phyloP scores from a whole-genome alignment of 2,113 vertebrate genomes.

The Ondatra zibethicus region DNA sequence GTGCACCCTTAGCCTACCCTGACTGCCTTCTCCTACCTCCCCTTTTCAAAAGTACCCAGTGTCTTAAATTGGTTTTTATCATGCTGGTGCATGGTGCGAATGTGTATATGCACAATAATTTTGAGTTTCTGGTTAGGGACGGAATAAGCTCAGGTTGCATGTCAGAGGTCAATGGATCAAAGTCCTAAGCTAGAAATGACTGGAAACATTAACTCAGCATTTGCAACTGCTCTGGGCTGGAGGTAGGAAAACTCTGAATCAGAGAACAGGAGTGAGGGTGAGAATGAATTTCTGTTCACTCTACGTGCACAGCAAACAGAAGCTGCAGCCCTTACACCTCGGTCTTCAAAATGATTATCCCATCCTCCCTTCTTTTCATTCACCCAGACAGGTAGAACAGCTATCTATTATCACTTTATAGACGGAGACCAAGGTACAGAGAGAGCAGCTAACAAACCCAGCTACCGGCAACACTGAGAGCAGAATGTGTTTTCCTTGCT shows the following conservation, averaged over 20 bases:
- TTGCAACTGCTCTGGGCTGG: not conserved
- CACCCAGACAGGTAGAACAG: constrained; percentile 17
- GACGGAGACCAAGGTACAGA: not conserved
- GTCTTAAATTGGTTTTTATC: not conserved
- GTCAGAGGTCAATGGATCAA: not conserved
- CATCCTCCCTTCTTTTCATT: not conserved
- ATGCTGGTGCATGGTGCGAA: not conserved
- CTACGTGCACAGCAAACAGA: constrained; percentile 17
- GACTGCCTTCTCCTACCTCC: not conserved
- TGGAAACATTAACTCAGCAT: not conserved
- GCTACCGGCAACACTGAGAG: not conserved
- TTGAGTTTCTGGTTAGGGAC: not conserved
- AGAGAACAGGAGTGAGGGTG: not conserved
- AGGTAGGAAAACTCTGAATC: not conserved
- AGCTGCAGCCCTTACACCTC: not conserved
- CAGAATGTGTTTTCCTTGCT: constrained; percentile 15
- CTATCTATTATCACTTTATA: not conserved
- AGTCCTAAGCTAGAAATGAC: not conserved
- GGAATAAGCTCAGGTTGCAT: not conserved
- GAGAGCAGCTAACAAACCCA: not conserved
- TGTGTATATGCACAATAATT: not conserved
- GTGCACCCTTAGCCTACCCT: not conserved
- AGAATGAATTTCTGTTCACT: not conserved
- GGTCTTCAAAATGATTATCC: not conserved
- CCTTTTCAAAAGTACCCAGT: not conserved